Evolutionary conservation across 2,888 invertebrate genomes (phyloP), one percentile per base, ranked within the genome.

Genomic region (Willowsia nigromaculata): DNA sequence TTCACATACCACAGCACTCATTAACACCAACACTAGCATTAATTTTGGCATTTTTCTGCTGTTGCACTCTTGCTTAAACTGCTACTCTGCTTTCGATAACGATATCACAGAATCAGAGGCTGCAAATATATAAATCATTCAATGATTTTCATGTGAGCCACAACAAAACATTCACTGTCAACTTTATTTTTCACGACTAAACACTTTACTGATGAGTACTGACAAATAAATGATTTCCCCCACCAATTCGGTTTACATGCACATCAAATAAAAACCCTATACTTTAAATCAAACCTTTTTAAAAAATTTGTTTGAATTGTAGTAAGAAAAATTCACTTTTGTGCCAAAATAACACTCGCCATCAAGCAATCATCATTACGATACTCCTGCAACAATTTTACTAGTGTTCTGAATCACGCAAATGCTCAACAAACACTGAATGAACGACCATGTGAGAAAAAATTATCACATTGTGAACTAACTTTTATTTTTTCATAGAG

Each of bases 1-100:
- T n/a, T 30, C 74, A 78, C 88, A 33, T 84, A 88, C 88, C 88
- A 83, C 76, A 50, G 62, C 74, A 74, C 88, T 82, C 83, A 88
- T 25, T 27, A 88, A 25, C 62, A 84, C n/a, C 76, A 65, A 84
- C 22, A 88, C 56, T 30, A 81, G 11, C 37, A 43, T 27, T 0
- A 53, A 11, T 50, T 88, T 88, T 13, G 83, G 83, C 88, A 88
- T 88, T 74, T 82, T 83, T 1, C 33, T 18, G 37, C n/a, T 11
- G 15, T 37, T 0, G 22, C 68, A 25, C n/a, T n/a, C n/a, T n/a
- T n/a, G n/a, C 50, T 50, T 9, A 50, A 50, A 50, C 50, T 50
- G 15, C 50, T n/a, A n/a, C n/a, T n/a, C n/a, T n/a, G n/a, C n/a
- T n/a, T n/a, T n/a, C n/a, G n/a, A n/a, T n/a, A n/a, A n/a, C n/a